Conservation (phyloP, 2,113 vertebrate species). For the Felis catus region F.catus_Fca126_mat1.0 CM031426.1:37291001-37291500, state of each 20-base stretch:
- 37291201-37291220: not conserved
- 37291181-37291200: not conserved
- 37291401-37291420: not conserved
- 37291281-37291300: not conserved
- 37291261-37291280: not conserved
- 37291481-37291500: not conserved
- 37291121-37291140: not conserved
- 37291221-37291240: not conserved
- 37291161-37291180: not conserved
- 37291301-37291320: not conserved
- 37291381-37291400: not conserved
- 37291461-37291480: not conserved
- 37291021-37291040: not conserved
- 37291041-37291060: not conserved
- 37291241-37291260: not conserved
- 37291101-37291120: not conserved
- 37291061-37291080: not conserved
- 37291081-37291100: not conserved
- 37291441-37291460: not conserved
- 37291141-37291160: too few relatives aligned
- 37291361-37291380: not conserved
- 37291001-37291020: not conserved
- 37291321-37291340: not conserved
- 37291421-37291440: not conserved
- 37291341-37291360: not conserved